Evolutionary conservation across 2,888 invertebrate species (phyloP).

Genomic region (Lumbricus terrestris): DNA sequence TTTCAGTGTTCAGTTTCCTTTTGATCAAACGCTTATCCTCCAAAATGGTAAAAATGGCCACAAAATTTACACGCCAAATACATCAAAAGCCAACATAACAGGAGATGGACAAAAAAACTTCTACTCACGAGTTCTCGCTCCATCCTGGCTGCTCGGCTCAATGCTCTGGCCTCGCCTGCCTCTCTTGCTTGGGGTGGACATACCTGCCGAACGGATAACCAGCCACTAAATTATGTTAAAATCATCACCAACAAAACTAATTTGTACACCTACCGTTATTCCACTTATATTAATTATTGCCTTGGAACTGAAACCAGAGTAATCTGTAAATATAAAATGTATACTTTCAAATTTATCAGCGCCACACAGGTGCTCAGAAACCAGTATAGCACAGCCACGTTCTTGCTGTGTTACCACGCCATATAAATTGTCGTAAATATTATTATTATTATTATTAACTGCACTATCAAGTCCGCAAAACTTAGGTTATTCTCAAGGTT

Average conservation of each 20-base stretch:
- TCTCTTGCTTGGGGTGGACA: constrained; percentile 14
- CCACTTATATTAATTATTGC: not conserved
- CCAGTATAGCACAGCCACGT: too few relatives aligned
- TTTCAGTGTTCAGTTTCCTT: not conserved
- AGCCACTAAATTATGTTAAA: not conserved
- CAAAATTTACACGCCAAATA: not conserved
- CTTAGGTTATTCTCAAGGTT: too few relatives aligned
- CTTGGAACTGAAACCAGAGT: too few relatives aligned
- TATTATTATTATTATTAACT: too few relatives aligned
- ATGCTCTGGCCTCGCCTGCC: constrained; percentile 7
- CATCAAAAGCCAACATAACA: not conserved
- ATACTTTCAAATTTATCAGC: not conserved
- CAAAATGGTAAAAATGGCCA: not conserved
- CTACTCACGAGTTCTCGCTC: not conserved
- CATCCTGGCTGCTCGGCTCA: constrained; percentile 7
- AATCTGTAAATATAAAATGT: not conserved
- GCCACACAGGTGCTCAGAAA: not conserved
- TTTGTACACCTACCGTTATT: not conserved
- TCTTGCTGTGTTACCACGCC: too few relatives aligned
- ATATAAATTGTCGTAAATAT: too few relatives aligned
- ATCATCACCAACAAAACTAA: not conserved
- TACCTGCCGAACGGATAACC: not conserved
- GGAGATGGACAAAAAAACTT: not conserved
- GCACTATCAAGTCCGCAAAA: too few relatives aligned
- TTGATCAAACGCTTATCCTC: not conserved